Percentiles rank a stretch among this genome's conserved stretches.
These are phyloP conservation scores for Heterodera filipjevi DNA, from an alignment of 2,888 invertebrate species.

Conservation along the genomic window DNA sequence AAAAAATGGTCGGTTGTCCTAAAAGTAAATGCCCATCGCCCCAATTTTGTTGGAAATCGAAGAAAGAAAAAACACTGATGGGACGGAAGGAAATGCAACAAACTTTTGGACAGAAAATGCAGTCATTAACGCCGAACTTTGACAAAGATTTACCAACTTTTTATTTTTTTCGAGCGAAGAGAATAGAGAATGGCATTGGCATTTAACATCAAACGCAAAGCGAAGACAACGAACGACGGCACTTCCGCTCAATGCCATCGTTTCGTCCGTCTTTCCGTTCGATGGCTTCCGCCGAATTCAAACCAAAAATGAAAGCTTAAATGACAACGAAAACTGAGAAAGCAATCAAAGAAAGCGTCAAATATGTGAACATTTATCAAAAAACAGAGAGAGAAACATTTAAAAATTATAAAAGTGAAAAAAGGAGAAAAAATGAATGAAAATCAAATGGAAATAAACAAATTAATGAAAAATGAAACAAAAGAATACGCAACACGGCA, in stretches of 20 bases:
- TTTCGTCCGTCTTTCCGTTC: not conserved
- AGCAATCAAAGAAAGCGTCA: not conserved
- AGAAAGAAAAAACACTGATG: not conserved
- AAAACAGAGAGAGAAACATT: not conserved
- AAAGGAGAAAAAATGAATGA: not conserved
- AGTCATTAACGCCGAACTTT: not conserved
- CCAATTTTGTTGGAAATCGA: not conserved
- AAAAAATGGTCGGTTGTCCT: not conserved
- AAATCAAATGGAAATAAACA: not conserved
- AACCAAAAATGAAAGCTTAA: too few relatives aligned
- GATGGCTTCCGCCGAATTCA: not conserved
- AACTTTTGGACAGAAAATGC: not conserved
- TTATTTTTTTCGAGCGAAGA: not conserved
- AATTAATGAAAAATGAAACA: not conserved
- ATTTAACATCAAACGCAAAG: not conserved
- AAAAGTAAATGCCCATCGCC: too few relatives aligned
- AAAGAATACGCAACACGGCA: not conserved
- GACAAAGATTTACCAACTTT: not conserved
- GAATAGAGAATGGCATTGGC: not conserved
- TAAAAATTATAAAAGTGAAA: not conserved
- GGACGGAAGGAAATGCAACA: constrained; percentile 5
- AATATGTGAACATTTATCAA: not conserved
- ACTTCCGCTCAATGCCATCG: not conserved
- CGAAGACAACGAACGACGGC: not conserved
- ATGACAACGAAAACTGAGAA: too few relatives aligned